These are phyloP conservation scores for Aythya fuligula DNA, from an alignment of 2,797 vertebrate species.

Conservation along the genomic window DNA sequence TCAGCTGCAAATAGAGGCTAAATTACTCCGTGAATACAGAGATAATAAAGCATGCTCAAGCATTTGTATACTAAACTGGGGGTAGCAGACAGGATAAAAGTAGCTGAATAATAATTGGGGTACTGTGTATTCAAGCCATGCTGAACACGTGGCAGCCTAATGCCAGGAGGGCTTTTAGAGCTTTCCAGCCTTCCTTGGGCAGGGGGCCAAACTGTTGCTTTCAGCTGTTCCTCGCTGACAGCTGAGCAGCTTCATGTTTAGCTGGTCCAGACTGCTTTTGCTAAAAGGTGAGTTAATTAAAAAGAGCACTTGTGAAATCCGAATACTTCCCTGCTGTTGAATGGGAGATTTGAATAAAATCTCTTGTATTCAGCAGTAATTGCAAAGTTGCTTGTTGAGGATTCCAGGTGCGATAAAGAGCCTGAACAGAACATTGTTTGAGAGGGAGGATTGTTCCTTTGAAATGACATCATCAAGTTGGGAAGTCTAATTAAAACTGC, in stretches of 20 bases:
- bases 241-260: constrained; percentile 12
- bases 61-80: neutral
- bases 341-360: neutral
- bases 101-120: constrained; percentile 46
- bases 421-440: neutral
- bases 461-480: neutral
- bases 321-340: neutral
- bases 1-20: neutral
- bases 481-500: neutral
- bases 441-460: neutral
- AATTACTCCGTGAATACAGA: neutral
- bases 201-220: neutral
- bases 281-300: constrained; percentile 39
- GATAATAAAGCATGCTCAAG: neutral
- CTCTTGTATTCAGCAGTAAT: neutral
- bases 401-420: neutral
- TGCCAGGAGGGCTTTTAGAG: constrained; percentile 50
- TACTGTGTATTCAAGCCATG: constrained; percentile 39
- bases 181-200: constrained; percentile 41
- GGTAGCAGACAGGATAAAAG: constrained; percentile 32
- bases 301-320: constrained; percentile 9
- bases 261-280: neutral
- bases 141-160: constrained; percentile 53
- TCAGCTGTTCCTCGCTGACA: constrained; percentile 33
- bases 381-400: neutral